Base-by-base conservation (phyloP, 2,888 invertebrate species). In the Ferrisia virgata region DNA sequence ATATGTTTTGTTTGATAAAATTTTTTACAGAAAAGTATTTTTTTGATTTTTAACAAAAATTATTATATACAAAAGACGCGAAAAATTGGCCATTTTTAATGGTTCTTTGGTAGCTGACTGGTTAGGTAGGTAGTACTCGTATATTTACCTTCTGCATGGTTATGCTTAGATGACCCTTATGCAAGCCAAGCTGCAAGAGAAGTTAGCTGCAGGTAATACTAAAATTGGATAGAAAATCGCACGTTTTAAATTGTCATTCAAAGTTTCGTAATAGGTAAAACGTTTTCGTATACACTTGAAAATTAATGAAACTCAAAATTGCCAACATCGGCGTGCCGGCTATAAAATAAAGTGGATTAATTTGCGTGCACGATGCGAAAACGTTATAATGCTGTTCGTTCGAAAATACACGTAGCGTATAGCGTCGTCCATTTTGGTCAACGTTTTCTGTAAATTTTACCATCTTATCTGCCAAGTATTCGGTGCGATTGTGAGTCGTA, bases 241-340 rank as follows among this genome's bases (percentile, higher is more conserved):
- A 64, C 33, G 72, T 72, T 33, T 22, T 72, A 72, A 72, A 72
- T 72, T 33, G 72, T 72, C 72, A 72, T 72, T 72, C n/a, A n/a
- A 72, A 72, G 33, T 72, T 72, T 22, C n/a, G 72, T 33, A 72
- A 72, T 72, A n/a, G 18, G 31, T 28, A n/a, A 28, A 64, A 72
- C 33, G 33, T 33, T 33, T 72, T 72, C 33, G 33, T 33, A 33
- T 72, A 72, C 72, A 72, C 72, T 72, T 33, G 72, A 72, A 72
- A 72, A 72, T 72, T 33, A 72, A 72, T 72, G 72, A 72, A 72
- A 72, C 72, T 72, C 33, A 72, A 72, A n/a, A 72, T 72, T 72
- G 72, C 72, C 72, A 72, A 72, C 72, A 72, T 72, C 72, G 72
- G 72, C 72, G n/a, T n/a, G n/a, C n/a, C n/a, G 72, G 72, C 33